Conservation (phyloP, 2,797 vertebrate genomes). For the Parambassis ranga region DNA sequence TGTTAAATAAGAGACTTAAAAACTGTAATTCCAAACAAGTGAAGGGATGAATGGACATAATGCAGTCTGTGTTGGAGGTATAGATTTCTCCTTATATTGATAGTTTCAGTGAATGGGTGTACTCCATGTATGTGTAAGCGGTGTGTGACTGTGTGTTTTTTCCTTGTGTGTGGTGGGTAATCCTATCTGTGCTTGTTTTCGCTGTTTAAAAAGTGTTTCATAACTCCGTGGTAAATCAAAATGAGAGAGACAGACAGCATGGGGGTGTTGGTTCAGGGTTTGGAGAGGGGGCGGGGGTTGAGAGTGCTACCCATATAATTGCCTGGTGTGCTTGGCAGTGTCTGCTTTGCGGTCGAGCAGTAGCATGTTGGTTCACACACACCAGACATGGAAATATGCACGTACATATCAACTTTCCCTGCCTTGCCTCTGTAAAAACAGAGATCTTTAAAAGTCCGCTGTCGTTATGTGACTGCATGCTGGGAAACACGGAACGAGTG, state of each 20-base stretch:
- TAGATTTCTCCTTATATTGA: no score
- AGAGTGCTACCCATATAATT: slow-evolving; percentile 69
- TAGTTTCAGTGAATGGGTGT: neutral
- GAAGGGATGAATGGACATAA: no score
- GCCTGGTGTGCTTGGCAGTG: slow-evolving; percentile 66
- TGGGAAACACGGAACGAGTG: slow-evolving; percentile 48
- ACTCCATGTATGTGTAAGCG: neutral
- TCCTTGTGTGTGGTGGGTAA: neutral
- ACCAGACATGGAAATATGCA: slow-evolving; percentile 77
- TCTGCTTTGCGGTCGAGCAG: slow-evolving; percentile 72
- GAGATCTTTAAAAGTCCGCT: slow-evolving; percentile 48
- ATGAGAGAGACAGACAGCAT: slow-evolving; percentile 49
- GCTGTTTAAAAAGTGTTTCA: slow-evolving; percentile 39
- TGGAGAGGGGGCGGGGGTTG: slow-evolving; percentile 14
- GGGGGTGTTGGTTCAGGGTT: slow-evolving; percentile 60
- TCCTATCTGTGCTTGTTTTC: slow-evolving; percentile 6
- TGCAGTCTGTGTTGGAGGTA: no score
- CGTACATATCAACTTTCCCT: slow-evolving; percentile 61
- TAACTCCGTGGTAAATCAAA: slow-evolving; percentile 61
- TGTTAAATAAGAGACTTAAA: no score
- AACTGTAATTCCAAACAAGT: no score
- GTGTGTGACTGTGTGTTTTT: neutral
- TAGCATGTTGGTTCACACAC: slow-evolving; percentile 76
- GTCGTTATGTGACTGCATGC: slow-evolving; percentile 33
- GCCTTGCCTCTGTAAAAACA: slow-evolving; percentile 47